Evolutionary conservation across 2,797 vertebrate genomes (phyloP), one percentile per base, ranked within the genome.

Genomic region (Phrynocephalus guinanensis): DNA sequence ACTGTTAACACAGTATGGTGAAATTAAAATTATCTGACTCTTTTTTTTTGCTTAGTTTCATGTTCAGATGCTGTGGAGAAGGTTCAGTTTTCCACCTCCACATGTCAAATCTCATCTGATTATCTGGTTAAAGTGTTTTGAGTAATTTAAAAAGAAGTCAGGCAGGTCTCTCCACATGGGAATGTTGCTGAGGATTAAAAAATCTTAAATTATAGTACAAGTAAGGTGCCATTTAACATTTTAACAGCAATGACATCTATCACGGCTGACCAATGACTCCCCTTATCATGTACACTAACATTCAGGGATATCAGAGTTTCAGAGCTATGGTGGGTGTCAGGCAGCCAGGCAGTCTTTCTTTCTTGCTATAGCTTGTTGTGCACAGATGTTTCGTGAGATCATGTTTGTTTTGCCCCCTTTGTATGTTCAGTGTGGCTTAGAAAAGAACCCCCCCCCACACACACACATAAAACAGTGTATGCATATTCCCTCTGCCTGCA

Each of bases 111-210:
- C 28, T 22, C 92, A 87, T 72, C 67, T 89, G 16, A 82, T 90
- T 92, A 93, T 79, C 87, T 88, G 90, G 71, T 56, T 89, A 91
- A 82, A 24, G 28, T n/a, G 24, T 89, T 68, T 86, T 93, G 91
- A 56, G 88, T 33, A 83, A 89, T 92, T 93, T 84, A 92, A 86
- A 91, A 93, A 93, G 71, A 88, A 81, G 76, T 68, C 84, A 86
- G 92, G 87, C 68, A 90, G 70, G 22, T 63, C 90, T 93, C 87
- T 73, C 81, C 56, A 83, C 60, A 33, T 11, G 52, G 85, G 86
- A 56, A 89, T 89, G 86, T 90, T 89, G 83, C 72, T 85, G 88
- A 87, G 87, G 82, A 89, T 86, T 88, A 91, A 48, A 38, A 48
- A 38, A 75, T 6, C 28, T 28, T 33, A 75, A 91, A 79, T 86